Base-by-base conservation (phyloP, 2,113 vertebrate species). In the Dasypus novemcinctus region DNA sequence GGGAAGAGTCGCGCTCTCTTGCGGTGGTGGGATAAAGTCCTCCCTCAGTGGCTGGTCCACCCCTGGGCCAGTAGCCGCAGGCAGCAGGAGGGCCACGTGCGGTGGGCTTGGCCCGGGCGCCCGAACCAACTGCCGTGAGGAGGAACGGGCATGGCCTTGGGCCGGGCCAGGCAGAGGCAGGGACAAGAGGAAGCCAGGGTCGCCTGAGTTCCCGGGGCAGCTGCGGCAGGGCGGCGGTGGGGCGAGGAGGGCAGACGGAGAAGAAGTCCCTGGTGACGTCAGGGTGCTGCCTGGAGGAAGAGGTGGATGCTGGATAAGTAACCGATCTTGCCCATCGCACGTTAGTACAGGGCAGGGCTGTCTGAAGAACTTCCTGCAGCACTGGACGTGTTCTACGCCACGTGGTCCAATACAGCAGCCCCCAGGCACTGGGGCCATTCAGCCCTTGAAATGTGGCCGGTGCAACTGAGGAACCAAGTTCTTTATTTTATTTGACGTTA, bases 321-420 rank as follows among this genome's bases (percentile, higher is more conserved):
- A 29, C 0, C 4, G 3, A 0, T 15, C 1, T 2, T 2, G 11
- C 11, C 11, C 49, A 1, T 5, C 7, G n/a, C 29, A 20, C 5
- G 0, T 17, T 0, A 2, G 27, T 3, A 5, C 0, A 3, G 27
- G 10, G 25, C 9, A 21, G 84, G 3, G 1, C 0, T 31, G 14
- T 23, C 46, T 0, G 3, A 15, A 25, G 54, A 41, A 38, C 11
- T 20, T 18, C 23, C 57, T 61, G 57, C 2, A 0, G 1, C 0
- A 13, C 14, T 18, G 27, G 66, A 3, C 0, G 5, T 6, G 27
- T 27, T 4, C 13, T 5, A 0, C 1, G 2, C 7, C 4, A 20
- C 3, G 21, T 64, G 31, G 38, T 3, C 64, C 64, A 11, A 4
- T 4, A 0, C 0, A 6, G 72, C 1, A 2, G n/a, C 36, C 23